phyloP scores from a whole-genome alignment of 2,888 invertebrate species.

The Thalpophila matura region DNA sequence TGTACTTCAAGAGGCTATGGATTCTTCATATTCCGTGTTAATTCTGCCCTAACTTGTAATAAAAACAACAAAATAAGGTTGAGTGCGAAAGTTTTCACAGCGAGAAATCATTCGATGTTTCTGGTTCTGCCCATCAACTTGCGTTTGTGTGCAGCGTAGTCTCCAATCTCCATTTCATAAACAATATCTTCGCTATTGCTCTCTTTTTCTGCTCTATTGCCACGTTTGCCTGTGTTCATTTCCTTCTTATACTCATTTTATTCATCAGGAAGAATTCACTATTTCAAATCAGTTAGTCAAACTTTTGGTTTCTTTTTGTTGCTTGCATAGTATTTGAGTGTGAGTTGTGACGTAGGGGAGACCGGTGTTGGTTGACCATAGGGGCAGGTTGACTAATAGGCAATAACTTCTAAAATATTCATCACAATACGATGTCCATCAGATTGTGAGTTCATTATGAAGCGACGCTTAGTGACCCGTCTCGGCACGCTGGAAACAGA shows the following conservation, averaged over 20 bases:
- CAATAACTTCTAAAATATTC: too few species aligned
- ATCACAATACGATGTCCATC: too few species aligned
- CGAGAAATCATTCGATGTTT: neutral
- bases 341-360: too few species aligned
- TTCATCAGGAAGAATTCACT: neutral
- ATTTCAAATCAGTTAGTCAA: neutral
- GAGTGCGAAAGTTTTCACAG: slow-evolving; percentile 1
- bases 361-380: too few species aligned
- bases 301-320: neutral
- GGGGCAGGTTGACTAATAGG: too few species aligned
- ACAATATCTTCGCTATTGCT: neutral
- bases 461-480: too few species aligned
- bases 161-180: slow-evolving; percentile 8
- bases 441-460: too few species aligned
- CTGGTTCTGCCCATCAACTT: neutral
- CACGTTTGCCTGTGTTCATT: neutral
- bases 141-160: neutral
- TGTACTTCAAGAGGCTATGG: neutral
- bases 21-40: neutral
- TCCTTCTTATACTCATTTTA: neutral
- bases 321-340: neutral
- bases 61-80: too few species aligned
- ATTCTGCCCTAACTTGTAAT: neutral
- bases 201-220: too few species aligned
- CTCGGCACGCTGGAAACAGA: too few species aligned